Evolutionary conservation across 1,140 invertebrate genomes (phyloP).

Genomic region (Venturia canescens): DNA sequence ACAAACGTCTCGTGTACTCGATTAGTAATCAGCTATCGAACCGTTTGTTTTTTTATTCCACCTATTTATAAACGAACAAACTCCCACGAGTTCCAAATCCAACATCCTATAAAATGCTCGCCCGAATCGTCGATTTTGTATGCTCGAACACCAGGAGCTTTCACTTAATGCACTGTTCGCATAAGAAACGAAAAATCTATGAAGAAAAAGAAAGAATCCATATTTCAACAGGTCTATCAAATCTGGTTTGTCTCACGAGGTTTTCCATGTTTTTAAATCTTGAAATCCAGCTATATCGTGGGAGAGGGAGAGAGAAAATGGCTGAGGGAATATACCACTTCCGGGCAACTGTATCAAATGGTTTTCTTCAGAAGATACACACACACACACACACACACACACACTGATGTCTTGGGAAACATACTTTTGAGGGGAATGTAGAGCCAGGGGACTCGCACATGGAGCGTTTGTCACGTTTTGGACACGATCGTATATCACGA

Average conservation of each 20-base stretch:
- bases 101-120: too few species aligned
- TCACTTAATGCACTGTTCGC: too few species aligned
- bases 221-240: neutral
- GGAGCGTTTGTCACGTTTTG: constrained; percentile 37
- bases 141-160: too few species aligned
- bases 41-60: too few species aligned
- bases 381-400: neutral
- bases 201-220: neutral
- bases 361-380: neutral
- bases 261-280: neutral
- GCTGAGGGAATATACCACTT: neutral
- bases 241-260: neutral
- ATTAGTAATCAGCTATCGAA: too few species aligned
- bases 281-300: neutral
- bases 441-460: neutral
- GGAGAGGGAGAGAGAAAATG: neutral
- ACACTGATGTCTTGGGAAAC: neutral
- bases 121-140: too few species aligned
- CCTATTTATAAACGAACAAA: too few species aligned
- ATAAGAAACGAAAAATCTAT: too few species aligned
- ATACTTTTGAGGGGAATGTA: neutral
- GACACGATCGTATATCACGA: constrained; percentile 40
- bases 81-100: too few species aligned
- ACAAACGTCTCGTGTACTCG: too few species aligned
- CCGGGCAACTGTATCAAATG: constrained; percentile 5